These are phyloP conservation scores for Ennomos fuscantarius DNA, from an alignment of 2,888 invertebrate species.

Conservation along the genomic window DNA sequence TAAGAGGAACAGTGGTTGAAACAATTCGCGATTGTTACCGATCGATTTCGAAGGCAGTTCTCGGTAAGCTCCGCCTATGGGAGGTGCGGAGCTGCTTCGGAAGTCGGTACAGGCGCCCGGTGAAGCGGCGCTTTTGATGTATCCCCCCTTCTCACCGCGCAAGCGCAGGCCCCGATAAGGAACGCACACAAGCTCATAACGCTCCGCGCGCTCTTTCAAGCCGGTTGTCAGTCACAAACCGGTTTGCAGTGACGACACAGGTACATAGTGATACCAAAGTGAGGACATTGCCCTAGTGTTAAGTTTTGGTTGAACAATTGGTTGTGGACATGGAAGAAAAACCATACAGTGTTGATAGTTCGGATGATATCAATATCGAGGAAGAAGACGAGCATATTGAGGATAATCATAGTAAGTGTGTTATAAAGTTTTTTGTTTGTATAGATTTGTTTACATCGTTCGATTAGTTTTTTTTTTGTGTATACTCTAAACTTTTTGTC, in stretches of 20 bases:
- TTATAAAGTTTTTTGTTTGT: conserved; percentile 17
- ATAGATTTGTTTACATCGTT: conserved; percentile 25
- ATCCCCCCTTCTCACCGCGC: conserved; percentile 62
- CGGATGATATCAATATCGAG: conserved; percentile 80
- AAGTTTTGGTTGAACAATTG: conserved; percentile 67
- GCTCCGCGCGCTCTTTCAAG: conserved; percentile 80
- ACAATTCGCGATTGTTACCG: conserved; percentile 70
- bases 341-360: conserved; percentile 81
- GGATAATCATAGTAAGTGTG: conserved; percentile 72
- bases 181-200: conserved; percentile 82
- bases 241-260: conserved; percentile 76
- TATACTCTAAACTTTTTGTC: background rate
- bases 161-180: conserved; percentile 70
- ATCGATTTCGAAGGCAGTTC: conserved; percentile 82
- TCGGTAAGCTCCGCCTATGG: conserved; percentile 78
- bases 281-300: conserved; percentile 73
- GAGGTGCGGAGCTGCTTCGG: conserved; percentile 79
- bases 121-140: conserved; percentile 77
- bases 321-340: conserved; percentile 81
- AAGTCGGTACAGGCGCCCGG: conserved; percentile 78
- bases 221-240: conserved; percentile 80
- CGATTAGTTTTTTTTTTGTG: conserved; percentile 10
- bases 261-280: conserved; percentile 68
- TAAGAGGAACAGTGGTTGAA: conserved; percentile 49
- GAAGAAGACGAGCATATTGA: conserved; percentile 77